A percentile compares a stretch with the other conserved stretches of the same genome.
These are phyloP conservation scores for Aphyosemion australe DNA, from an alignment of 2,113 vertebrate genomes.

Conservation along the genomic window DNA sequence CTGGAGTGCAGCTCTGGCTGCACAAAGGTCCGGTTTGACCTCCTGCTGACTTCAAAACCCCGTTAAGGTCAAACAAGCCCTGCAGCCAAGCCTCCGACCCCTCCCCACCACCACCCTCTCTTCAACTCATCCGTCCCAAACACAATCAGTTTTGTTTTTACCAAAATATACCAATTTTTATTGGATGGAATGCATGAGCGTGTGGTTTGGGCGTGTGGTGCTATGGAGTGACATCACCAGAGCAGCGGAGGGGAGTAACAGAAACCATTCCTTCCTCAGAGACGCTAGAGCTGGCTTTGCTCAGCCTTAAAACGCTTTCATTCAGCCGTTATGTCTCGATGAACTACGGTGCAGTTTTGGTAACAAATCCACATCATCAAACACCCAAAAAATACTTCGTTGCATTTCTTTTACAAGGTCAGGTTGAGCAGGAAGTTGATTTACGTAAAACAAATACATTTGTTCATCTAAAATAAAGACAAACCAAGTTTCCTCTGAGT, in stretches of 20 bases:
- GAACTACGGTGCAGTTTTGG: neutral
- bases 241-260: constrained; percentile 38
- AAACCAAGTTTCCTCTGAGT: neutral
- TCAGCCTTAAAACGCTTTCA: neutral
- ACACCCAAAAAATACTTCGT: neutral
- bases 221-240: constrained; percentile 47
- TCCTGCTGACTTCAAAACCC: constrained; percentile 62
- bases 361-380: neutral
- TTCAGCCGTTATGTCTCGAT: neutral
- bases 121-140: neutral
- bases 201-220: constrained; percentile 1
- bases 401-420: neutral
- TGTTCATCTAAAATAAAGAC: neutral
- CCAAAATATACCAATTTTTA: constrained; percentile 51
- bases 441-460: neutral
- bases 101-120: neutral
- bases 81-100: constrained; percentile 24
- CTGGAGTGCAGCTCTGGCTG: constrained; percentile 30
- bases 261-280: constrained; percentile 32
- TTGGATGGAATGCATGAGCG: constrained; percentile 20
- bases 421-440: neutral
- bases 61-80: constrained; percentile 41
- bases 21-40: constrained; percentile 29
- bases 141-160: constrained; percentile 18
- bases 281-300: constrained; percentile 19